phyloP scores from a whole-genome alignment of 2,888 invertebrate genomes.

The Pyrrhosoma nymphula region DNA sequence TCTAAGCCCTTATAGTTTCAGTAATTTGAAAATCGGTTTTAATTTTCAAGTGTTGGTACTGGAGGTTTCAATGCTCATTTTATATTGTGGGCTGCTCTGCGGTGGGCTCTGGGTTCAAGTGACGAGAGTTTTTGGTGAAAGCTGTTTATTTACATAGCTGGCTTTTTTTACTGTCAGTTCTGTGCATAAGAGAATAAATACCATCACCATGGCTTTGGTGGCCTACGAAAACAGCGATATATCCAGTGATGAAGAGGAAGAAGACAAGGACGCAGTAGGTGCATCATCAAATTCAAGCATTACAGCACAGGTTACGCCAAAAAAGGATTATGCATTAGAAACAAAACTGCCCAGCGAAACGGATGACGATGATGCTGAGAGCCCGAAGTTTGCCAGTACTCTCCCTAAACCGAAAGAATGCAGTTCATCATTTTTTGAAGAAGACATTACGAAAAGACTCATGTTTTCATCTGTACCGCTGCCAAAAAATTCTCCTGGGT shows the following conservation, averaged over 20 bases:
- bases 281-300: not conserved
- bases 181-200: not conserved
- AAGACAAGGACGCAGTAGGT: not conserved
- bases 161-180: not conserved
- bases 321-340: not conserved
- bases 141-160: too few relatives aligned
- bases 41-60: too few relatives aligned
- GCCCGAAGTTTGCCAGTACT: conserved; percentile 67
- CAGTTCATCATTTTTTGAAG: conserved; percentile 77
- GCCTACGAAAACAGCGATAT: conserved; percentile 47
- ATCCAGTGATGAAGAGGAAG: conserved; percentile 15
- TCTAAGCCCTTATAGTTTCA: too few relatives aligned
- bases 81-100: too few relatives aligned
- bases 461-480: not conserved
- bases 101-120: too few relatives aligned
- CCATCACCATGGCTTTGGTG: conserved; percentile 7
- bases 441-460: conserved; percentile 76
- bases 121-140: too few relatives aligned
- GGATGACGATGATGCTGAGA: not conserved
- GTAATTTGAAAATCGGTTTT: too few relatives aligned
- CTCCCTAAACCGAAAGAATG: conserved; percentile 79
- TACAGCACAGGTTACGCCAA: not conserved
- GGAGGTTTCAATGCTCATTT: too few relatives aligned
- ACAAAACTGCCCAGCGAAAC: not conserved
- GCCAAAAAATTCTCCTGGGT: not conserved